These are phyloP conservation scores for Pongo pygmaeus DNA, from an alignment of 2,113 vertebrate species.

Conservation along the genomic window DNA sequence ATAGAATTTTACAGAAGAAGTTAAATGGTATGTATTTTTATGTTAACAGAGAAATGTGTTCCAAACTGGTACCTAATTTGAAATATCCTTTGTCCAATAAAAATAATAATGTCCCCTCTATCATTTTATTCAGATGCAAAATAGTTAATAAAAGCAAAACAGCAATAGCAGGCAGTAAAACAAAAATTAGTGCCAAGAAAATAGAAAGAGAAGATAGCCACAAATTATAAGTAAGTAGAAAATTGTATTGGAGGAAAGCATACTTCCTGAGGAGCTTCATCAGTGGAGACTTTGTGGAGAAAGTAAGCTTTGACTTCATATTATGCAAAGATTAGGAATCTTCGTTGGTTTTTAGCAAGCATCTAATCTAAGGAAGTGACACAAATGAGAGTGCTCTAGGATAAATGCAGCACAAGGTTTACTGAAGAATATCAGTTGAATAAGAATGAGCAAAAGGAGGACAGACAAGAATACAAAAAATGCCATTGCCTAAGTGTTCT, in stretches of 20 bases:
- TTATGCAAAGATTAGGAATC: neutral
- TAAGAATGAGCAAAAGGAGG: neutral
- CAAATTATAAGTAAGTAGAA: neutral
- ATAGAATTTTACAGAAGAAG: neutral
- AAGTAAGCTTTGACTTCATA: neutral
- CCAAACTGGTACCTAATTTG: neutral
- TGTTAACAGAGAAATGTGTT: neutral
- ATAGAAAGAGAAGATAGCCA: neutral
- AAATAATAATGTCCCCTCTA: neutral
- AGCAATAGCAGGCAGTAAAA: neutral
- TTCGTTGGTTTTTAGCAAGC: neutral
- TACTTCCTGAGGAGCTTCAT: neutral
- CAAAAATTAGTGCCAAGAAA: neutral
- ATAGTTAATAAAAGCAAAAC: neutral
- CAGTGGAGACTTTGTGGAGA: neutral
- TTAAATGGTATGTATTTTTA: neutral
- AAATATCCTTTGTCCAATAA: neutral
- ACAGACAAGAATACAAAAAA: neutral
- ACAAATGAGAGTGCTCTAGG: neutral
- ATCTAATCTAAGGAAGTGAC: neutral
- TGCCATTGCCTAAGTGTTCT: neutral
- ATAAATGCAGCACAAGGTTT: neutral
- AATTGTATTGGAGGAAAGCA: neutral
- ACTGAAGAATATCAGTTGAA: neutral
- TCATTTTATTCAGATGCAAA: neutral